phyloP scores from a whole-genome alignment of 2,797 vertebrate species.

The Capromys pilorides region DNA sequence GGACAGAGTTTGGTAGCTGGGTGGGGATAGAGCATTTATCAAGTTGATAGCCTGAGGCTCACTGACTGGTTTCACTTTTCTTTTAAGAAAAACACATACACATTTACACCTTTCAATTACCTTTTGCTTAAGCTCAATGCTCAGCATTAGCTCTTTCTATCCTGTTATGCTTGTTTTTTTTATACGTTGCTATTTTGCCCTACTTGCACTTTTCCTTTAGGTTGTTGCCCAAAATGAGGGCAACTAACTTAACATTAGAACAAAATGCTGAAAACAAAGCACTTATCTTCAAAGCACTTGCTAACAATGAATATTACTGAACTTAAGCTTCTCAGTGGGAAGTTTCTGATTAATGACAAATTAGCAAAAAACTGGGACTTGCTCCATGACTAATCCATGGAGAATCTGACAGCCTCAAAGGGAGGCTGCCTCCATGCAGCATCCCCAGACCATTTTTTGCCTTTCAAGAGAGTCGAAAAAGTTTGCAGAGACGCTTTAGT shows the following conservation, averaged over 20 bases:
- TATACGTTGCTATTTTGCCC: neutral
- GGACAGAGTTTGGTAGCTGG: neutral
- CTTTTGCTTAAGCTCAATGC: neutral
- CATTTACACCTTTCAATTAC: neutral
- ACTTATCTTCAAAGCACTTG: constrained; percentile 19
- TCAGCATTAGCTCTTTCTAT: neutral
- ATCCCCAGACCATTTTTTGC: neutral
- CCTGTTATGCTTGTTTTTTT: neutral
- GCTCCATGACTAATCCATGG: neutral
- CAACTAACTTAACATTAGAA: neutral
- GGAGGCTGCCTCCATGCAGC: neutral
- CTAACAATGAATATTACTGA: neutral
- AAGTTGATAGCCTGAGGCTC: neutral
- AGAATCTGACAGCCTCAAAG: neutral
- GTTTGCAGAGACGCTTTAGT: neutral
- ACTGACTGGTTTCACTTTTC: neutral
- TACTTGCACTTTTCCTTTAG: neutral
- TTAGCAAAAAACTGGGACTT: neutral
- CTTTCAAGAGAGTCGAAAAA: neutral
- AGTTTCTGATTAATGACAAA: neutral
- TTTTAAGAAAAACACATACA: neutral
- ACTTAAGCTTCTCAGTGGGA: neutral
- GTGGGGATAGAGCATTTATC: neutral
- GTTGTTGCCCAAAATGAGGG: neutral
- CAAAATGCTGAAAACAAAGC: neutral